phyloP scores from a whole-genome alignment of 64 coral and sea anemone genomes.

The Acropora yongei region DNA sequence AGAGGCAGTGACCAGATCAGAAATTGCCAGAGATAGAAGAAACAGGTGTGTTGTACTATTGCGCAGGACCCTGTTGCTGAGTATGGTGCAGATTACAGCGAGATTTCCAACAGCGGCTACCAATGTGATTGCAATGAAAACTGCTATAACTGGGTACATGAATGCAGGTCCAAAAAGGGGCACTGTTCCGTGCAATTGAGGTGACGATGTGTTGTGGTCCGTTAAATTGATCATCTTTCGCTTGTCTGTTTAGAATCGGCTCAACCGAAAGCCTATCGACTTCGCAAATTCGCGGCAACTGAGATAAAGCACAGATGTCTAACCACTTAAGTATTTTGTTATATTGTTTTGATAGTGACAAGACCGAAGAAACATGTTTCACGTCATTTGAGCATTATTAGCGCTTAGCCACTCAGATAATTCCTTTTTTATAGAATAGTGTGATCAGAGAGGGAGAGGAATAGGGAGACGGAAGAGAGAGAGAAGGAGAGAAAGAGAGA shows the following conservation, averaged over 20 bases:
- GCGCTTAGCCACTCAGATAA: no score
- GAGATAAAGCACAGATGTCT: no score
- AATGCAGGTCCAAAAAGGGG: not conserved
- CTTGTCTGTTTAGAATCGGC: not conserved
- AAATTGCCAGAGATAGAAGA: constrained; percentile 43
- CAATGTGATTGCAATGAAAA: constrained; percentile 1
- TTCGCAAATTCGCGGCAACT: not conserved
- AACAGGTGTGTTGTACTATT: constrained; percentile 27
- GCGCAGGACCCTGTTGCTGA: constrained; percentile 12
- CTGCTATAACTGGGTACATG: not conserved
- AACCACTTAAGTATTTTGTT: no score
- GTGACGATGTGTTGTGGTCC: not conserved
- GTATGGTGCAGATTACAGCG: constrained; percentile 31
- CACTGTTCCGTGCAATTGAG: not conserved
- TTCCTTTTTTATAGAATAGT: no score
- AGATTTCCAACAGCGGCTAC: constrained; percentile 45
- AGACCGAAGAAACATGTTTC: no score
- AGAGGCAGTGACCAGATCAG: constrained; percentile 30
- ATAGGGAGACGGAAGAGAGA: no score
- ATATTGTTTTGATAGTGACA: no score
- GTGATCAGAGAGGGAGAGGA: no score
- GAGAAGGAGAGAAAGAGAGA: no score
- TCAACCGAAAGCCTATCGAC: no score
- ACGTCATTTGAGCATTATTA: no score
- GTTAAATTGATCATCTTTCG: not conserved